Evolutionary conservation across 2,113 vertebrate genomes (phyloP).

Genomic region (Oryctolagus cuniculus): DNA sequence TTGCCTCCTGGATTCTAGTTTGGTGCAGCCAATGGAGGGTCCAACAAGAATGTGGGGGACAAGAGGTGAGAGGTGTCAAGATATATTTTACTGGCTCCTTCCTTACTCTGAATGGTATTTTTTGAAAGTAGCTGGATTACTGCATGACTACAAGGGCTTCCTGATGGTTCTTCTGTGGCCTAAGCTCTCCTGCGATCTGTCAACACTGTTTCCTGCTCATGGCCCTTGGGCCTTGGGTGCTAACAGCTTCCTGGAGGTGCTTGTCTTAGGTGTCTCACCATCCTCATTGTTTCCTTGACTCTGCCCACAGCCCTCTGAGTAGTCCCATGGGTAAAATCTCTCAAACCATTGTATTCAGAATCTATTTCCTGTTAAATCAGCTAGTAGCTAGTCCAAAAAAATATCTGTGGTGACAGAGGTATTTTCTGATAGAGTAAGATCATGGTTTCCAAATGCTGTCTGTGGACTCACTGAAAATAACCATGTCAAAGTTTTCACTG

Average conservation of each 20-base stretch:
- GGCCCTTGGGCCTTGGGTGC: neutral
- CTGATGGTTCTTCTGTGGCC: neutral
- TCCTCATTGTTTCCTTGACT: neutral
- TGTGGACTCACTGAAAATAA: neutral
- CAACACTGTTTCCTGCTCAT: too few species aligned
- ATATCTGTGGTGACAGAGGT: neutral
- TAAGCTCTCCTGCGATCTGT: neutral
- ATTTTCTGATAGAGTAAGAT: slow-evolving; percentile 5
- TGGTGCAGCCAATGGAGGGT: neutral
- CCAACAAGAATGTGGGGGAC: neutral
- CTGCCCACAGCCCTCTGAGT: neutral
- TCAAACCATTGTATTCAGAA: neutral
- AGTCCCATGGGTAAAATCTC: neutral
- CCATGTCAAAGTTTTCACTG: neutral
- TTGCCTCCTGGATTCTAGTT: neutral
- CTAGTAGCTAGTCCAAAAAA: neutral
- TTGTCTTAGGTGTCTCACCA: neutral
- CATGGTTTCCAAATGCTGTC: neutral
- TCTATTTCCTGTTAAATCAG: neutral
- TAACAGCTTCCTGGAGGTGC: neutral
- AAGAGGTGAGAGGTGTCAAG: neutral
- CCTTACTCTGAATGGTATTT: neutral
- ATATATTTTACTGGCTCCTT: neutral
- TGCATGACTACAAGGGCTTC: too few species aligned
- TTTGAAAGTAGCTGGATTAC: neutral